Percentiles rank a stretch among this genome's conserved stretches.
These are phyloP conservation scores for Aproaerema taeniolella DNA, from an alignment of 2,888 invertebrate genomes.

Conservation along the genomic window DNA sequence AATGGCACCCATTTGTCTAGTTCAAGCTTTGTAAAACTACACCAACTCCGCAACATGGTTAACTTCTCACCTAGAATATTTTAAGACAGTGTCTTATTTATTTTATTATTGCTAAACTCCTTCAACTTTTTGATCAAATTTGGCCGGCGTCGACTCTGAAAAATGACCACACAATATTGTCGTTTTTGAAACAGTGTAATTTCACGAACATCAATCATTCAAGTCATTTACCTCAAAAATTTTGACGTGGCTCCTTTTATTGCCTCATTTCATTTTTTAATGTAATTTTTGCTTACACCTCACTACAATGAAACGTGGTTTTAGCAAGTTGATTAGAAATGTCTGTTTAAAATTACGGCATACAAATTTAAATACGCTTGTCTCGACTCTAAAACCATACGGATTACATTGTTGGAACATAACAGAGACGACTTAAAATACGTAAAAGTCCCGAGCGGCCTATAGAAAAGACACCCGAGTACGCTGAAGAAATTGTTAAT, in stretches of 20 bases:
- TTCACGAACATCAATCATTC: slow-evolving; percentile 68
- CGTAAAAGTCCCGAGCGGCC: too few relatives aligned
- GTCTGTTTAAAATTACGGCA: too few relatives aligned
- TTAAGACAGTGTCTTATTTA: background rate
- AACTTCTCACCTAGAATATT: slow-evolving; percentile 13
- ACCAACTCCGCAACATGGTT: slow-evolving; percentile 15
- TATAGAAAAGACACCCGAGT: background rate
- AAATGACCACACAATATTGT: slow-evolving; percentile 42
- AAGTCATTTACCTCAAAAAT: slow-evolving; percentile 61
- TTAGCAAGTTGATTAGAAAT: slow-evolving; percentile 15
- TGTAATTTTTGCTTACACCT: slow-evolving; percentile 34
- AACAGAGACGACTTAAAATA: too few relatives aligned
- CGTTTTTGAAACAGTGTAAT: slow-evolving; percentile 55
- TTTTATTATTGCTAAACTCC: slow-evolving; percentile 5
- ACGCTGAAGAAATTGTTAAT: slow-evolving; percentile 6
- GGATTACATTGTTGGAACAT: too few relatives aligned
- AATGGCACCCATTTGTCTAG: slow-evolving; percentile 37
- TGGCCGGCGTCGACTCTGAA: slow-evolving; percentile 29
- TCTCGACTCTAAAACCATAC: too few relatives aligned
- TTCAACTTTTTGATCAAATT: slow-evolving; percentile 1
- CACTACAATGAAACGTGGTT: slow-evolving; percentile 12
- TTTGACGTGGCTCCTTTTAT: slow-evolving; percentile 56
- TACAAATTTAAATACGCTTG: too few relatives aligned
- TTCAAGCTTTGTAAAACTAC: slow-evolving; percentile 22
- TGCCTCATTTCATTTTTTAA: slow-evolving; percentile 55